A percentile compares a stretch with the other conserved stretches of the same genome.
These are phyloP conservation scores for Heterotilapia buettikoferi DNA, from an alignment of 2,113 vertebrate genomes.

Conservation along the genomic window DNA sequence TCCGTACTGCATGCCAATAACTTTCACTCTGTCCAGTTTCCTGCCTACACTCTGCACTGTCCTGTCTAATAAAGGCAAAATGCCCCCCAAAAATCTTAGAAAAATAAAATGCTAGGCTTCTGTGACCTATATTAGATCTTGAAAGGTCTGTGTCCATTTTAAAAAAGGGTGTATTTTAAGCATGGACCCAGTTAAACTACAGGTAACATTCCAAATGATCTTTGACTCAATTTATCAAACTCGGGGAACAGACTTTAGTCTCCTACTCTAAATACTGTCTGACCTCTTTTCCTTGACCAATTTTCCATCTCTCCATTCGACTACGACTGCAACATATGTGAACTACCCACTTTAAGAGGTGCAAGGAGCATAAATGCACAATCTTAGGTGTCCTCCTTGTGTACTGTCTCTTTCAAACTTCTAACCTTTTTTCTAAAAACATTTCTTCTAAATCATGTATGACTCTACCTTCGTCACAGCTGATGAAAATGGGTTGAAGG, in stretches of 20 bases:
- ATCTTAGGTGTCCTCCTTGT: background rate
- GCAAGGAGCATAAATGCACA: background rate
- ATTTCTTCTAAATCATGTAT: constrained; percentile 49
- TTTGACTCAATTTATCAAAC: background rate
- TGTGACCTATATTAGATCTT: background rate
- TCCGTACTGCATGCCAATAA: background rate
- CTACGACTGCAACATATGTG: background rate
- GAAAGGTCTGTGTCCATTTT: background rate
- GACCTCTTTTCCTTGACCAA: constrained; percentile 7
- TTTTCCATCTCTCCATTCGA: background rate
- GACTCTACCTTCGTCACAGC: constrained; percentile 12
- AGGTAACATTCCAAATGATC: background rate
- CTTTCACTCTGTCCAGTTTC: background rate
- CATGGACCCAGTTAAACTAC: background rate
- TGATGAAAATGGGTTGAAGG: background rate
- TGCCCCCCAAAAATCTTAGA: background rate
- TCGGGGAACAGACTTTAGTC: background rate
- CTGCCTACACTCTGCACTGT: background rate
- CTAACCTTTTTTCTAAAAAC: constrained; percentile 25
- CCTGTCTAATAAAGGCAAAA: background rate
- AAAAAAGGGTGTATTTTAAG: background rate
- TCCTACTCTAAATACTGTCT: background rate
- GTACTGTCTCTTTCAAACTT: background rate
- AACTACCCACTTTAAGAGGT: constrained; percentile 2
- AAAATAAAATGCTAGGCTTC: background rate